phyloP scores from a whole-genome alignment of 2,113 vertebrate genomes.

The Dicaeum eximium region DNA sequence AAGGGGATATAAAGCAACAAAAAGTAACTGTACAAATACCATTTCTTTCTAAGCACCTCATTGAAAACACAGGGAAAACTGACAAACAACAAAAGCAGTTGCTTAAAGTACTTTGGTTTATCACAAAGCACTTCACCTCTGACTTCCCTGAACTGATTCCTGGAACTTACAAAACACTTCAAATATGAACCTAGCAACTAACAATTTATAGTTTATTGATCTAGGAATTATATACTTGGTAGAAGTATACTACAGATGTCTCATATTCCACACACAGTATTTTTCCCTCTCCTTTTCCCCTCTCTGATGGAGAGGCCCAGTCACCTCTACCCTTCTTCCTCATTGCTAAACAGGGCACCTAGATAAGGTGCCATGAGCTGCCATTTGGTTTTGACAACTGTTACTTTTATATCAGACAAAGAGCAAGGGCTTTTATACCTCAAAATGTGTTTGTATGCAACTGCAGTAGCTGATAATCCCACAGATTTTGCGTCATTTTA shows the following conservation, averaged over 20 bases:
- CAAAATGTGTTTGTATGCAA: not conserved
- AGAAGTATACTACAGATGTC: not conserved
- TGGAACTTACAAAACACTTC: not conserved
- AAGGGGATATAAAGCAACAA: slow-evolving; percentile 30
- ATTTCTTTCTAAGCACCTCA: not conserved
- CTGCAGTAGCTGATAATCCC: not conserved
- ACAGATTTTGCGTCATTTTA: not conserved
- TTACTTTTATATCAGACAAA: not conserved
- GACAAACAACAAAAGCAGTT: not conserved
- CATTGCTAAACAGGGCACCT: not conserved
- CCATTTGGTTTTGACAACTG: not conserved
- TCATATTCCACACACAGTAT: not conserved
- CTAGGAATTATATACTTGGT: not conserved
- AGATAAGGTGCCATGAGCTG: slow-evolving; percentile 1
- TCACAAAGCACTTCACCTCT: not conserved
- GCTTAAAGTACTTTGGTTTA: not conserved
- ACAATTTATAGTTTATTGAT: not conserved
- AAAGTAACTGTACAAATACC: not conserved
- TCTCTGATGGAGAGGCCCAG: not conserved
- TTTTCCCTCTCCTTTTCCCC: not conserved
- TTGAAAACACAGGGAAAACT: slow-evolving; percentile 2
- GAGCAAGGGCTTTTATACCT: not conserved
- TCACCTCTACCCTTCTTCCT: slow-evolving; percentile 1
- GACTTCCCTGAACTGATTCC: not conserved
- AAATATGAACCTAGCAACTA: not conserved